Evolutionary conservation across 2,888 invertebrate genomes (phyloP).

Genomic region (Lasioglossum morio): DNA sequence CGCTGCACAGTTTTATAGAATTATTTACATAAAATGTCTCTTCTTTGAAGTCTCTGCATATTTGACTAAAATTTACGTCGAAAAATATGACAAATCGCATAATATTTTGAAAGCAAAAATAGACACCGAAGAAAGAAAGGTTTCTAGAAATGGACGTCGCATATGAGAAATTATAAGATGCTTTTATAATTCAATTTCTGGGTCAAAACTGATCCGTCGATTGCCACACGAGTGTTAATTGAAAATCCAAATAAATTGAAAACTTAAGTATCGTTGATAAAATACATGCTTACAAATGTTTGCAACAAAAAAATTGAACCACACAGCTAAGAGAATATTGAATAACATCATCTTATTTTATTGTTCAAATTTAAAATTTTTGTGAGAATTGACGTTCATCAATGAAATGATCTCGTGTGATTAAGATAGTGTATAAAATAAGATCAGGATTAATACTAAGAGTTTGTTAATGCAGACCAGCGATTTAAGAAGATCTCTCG

Average conservation of each 20-base stretch:
- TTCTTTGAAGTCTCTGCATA: not conserved
- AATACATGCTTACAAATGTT: not conserved
- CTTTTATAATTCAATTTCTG: no score
- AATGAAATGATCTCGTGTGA: not conserved
- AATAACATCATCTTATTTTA: not conserved
- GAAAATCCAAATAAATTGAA: not conserved
- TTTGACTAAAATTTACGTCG: not conserved
- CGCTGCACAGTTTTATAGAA: not conserved
- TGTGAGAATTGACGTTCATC: not conserved
- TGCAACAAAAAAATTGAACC: not conserved
- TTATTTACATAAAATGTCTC: not conserved
- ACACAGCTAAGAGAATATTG: not conserved
- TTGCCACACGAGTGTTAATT: no score
- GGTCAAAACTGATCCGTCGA: no score
- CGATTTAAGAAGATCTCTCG: slow-evolving; percentile 26
- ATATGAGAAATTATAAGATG: not conserved
- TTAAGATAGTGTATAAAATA: not conserved
- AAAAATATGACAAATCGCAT: not conserved
- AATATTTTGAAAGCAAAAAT: not conserved
- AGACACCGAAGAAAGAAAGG: not conserved
- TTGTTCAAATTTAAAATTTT: not conserved
- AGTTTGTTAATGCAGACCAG: not conserved
- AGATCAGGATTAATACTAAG: not conserved
- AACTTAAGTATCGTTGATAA: not conserved
- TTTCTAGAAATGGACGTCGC: not conserved